Base-by-base conservation (phyloP, 1,140 invertebrate species). In the Semibalanus balanoides region DNA sequence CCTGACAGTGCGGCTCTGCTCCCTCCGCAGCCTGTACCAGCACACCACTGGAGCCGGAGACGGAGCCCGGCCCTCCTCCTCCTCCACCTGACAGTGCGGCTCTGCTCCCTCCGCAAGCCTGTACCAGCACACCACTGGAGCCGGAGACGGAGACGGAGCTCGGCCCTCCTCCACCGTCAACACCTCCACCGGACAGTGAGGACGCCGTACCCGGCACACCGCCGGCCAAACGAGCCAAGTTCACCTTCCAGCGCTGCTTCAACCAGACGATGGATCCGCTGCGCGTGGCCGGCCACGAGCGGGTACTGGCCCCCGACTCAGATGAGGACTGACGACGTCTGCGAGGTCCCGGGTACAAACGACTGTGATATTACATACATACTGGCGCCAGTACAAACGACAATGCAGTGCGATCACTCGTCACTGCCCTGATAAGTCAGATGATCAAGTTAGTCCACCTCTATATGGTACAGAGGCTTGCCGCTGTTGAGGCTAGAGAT, bases 181-280 rank as follows among this genome's bases (percentile, higher is more conserved):
- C 79, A 27, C 78, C 80, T 76, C 83, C 78, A 75, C 84, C 83
- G 79, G 84, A 25, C 51, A 19, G 51, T 1, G 78, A 83, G 85
- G 84, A 0, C 84, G 83, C 79, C 81, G 84, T 77, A 0, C 75
- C 77, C 1, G 75, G 69, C 22, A 76, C 77, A 25, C 77, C 77
- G 51, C 77, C 77, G 28, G 17, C 35, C 22, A 78, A 78, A 51
- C 76, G 51, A 27, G 64, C 69, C 27, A 31, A n/a, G 74, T 76
- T 78, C 35, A 85, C 89, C 77, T 88, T 89, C 79, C 82, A 87
- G 75, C 87, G 88, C 43, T 90, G 89, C 79, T 90, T 90, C 83
- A 87, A 90, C 81, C 85, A 83, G n/a, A 89, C 89, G 30, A 88
- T 89, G 79, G 85, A 90, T 80, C 87, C 86, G 28, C 31, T 70